phyloP scores from a whole-genome alignment of 2,888 invertebrate genomes.

The Nomada flava region DNA sequence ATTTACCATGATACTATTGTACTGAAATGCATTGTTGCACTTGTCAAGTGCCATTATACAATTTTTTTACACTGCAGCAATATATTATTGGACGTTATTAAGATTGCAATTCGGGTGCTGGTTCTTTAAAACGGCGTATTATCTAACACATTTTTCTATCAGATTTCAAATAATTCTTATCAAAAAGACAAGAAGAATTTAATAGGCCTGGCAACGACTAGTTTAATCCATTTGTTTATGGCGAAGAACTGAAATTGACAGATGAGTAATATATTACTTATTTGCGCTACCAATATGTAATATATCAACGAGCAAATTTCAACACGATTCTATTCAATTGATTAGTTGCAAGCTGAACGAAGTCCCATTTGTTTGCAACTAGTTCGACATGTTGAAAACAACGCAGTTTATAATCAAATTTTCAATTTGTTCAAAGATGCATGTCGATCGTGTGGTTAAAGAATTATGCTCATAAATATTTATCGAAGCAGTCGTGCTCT shows the following conservation, averaged over 20 bases:
- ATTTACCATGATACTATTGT: no score
- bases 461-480: constrained; percentile 11
- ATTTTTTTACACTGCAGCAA: no score
- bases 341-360: neutral
- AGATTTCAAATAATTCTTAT: no score
- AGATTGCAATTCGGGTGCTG: neutral
- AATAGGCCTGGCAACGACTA: no score
- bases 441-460: neutral
- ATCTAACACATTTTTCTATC: neutral
- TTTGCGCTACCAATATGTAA: neutral
- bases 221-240: no score
- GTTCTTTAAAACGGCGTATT: neutral
- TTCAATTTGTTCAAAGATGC: neutral
- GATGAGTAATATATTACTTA: neutral
- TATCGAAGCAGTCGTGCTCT: neutral
- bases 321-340: no score
- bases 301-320: neutral
- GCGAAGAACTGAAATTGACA: no score
- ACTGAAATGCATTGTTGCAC: no score
- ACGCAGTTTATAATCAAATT: neutral
- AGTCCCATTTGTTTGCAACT: neutral
- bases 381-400: neutral
- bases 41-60: no score
- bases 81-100: no score
- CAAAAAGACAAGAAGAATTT: no score